phyloP scores from a whole-genome alignment of 2,113 vertebrate genomes.

The Numenius arquata region DNA sequence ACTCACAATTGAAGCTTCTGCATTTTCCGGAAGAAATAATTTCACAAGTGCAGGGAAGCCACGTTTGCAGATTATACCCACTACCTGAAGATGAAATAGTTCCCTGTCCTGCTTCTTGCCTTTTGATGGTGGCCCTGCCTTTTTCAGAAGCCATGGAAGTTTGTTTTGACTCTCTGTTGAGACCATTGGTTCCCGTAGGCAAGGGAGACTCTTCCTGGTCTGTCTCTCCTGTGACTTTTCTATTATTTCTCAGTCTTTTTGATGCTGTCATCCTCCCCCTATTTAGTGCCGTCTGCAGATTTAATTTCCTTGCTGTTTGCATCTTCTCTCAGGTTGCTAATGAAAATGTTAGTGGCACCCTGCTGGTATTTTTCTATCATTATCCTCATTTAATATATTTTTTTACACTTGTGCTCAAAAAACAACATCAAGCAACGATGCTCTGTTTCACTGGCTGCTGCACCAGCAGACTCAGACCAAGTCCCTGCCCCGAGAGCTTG shows the following conservation, averaged over 20 bases:
- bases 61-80: background rate
- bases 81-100: background rate
- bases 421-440: fast-evolving
- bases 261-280: background rate
- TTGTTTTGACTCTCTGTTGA: background rate
- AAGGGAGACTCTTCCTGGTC: background rate
- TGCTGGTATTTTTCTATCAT: conserved; percentile 28
- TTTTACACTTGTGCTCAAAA: background rate
- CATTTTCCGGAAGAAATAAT: background rate
- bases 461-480: background rate
- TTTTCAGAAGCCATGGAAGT: background rate
- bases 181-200: background rate
- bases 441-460: background rate
- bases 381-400: background rate
- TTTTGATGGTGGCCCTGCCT: background rate
- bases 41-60: background rate
- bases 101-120: background rate
- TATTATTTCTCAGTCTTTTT: background rate
- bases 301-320: conserved; percentile 14
- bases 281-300: background rate
- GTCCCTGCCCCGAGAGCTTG: background rate
- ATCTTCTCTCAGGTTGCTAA: conserved; percentile 8
- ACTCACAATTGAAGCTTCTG: background rate
- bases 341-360: conserved; percentile 7
- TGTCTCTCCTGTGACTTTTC: background rate